These are phyloP conservation scores for Drosophila pectinifera DNA, from an alignment of 1,140 invertebrate genomes.

Conservation along the genomic window DNA sequence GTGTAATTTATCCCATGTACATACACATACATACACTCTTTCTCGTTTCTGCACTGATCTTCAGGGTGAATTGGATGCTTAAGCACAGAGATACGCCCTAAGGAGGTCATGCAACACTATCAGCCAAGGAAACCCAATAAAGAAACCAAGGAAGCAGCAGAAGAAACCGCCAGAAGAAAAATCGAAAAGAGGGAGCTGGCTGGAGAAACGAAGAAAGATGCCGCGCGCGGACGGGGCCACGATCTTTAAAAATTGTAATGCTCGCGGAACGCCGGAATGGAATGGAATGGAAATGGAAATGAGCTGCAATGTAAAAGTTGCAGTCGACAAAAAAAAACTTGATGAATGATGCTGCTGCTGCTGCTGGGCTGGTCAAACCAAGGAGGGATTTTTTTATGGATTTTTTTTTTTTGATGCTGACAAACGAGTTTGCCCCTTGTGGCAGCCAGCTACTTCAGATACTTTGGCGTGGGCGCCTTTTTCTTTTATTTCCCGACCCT, in stretches of 20 bases:
- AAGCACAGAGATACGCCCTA: slow-evolving; percentile 77
- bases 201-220: slow-evolving; percentile 28
- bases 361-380: slow-evolving; percentile 30
- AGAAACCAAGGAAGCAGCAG: slow-evolving; percentile 7
- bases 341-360: slow-evolving; percentile 45
- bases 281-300: slow-evolving; percentile 31
- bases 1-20: neutral
- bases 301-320: slow-evolving; percentile 47
- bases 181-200: slow-evolving; percentile 7
- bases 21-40: neutral
- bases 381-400: neutral
- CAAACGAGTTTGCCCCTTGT: slow-evolving; percentile 55
- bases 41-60: slow-evolving; percentile 31
- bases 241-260: slow-evolving; percentile 50
- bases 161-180: slow-evolving; percentile 33
- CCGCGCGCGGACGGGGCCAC: slow-evolving; percentile 32
- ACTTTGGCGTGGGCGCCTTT: slow-evolving; percentile 44
- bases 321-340: slow-evolving; percentile 27
- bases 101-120: slow-evolving; percentile 69
- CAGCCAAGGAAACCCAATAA: slow-evolving; percentile 28
- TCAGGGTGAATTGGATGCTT: slow-evolving; percentile 46
- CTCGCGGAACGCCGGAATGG: slow-evolving; percentile 34
- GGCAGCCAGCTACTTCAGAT: slow-evolving; percentile 46
- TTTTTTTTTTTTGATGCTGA: slow-evolving; percentile 15
- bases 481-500: neutral